Base-by-base conservation (phyloP, 2,888 invertebrate genomes). In the Stenurella melanura region DNA sequence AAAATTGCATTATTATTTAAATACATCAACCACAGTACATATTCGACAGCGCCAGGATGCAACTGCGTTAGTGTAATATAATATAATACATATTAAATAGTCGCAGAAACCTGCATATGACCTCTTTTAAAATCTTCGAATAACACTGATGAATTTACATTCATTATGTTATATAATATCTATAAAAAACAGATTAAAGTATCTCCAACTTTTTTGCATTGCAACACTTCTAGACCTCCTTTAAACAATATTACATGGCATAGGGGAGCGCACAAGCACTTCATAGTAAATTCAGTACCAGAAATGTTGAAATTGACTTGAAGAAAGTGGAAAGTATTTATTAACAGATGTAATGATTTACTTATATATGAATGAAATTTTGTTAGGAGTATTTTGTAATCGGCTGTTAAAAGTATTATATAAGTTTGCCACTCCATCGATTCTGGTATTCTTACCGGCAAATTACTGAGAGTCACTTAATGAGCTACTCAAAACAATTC, bases 291-390 rank as follows among this genome's bases (percentile, higher is more conserved):
- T 26, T 17, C 50, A 15, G 21, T 15, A n/a, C 50, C 50, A 64
- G 42, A 17, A 42, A 42, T 69, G 57, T 57, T 12, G 69, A 69
- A 69, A 64, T 12, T 10, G 11, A 15, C n/a, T 42, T 64, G 64
- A 21, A 69, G 34, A 69, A 69, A 26, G 69, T 17, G 30, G 58
- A 69, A 69, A 69, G 57, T 38, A 26, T 50, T 50, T 26, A 69
- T 56, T 30, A 18, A 26, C 57, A 34, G 56, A 21, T 54, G n/a
- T 34, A 30, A 63, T 63, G 30, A 15, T 34, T 64, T 64, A 19
- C 26, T 42, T 58, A 11, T 70, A 60, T 61, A 70, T 70, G 70
- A 70, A 70, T 70, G 60, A 70, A 64, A 60, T 70, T 70, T 60
- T 15, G 19, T 58, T 38, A 17, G 21, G 19, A 1, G 12, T 60